A percentile compares a stretch with the other conserved stretches of the same genome.
These are phyloP conservation scores for Zophobas morio DNA, from an alignment of 1,140 invertebrate species.

Conservation along the genomic window DNA sequence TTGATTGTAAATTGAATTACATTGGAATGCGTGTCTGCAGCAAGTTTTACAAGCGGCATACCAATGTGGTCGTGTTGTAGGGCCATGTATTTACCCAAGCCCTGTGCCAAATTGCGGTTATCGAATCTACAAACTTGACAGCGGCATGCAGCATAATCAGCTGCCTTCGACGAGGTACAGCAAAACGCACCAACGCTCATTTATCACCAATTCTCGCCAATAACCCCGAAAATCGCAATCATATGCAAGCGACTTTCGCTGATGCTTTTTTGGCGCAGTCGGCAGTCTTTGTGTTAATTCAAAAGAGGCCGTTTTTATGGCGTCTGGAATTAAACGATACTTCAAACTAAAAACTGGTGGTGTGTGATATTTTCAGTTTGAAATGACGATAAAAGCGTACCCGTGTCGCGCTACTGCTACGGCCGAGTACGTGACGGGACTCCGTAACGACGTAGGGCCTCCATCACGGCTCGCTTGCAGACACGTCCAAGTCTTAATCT, in stretches of 20 bases:
- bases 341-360: constrained; percentile 59
- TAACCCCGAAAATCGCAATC: too few species aligned
- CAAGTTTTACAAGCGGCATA: constrained; percentile 56
- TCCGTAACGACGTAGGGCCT: constrained; percentile 55
- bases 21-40: constrained; percentile 69
- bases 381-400: constrained; percentile 65
- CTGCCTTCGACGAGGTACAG: constrained; percentile 3
- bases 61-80: constrained; percentile 55
- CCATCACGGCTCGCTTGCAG: constrained; percentile 58
- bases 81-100: constrained; percentile 49
- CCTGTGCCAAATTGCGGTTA: constrained; percentile 53
- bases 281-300: constrained; percentile 38
- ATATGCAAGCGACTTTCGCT: not conserved
- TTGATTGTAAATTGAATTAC: constrained; percentile 76
- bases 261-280: not conserved
- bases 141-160: constrained; percentile 1
- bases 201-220: too few species aligned
- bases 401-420: constrained; percentile 63
- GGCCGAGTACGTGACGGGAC: constrained; percentile 62
- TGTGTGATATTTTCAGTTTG: constrained; percentile 63
- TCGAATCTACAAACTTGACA: constrained; percentile 50
- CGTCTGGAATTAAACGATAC: constrained; percentile 54
- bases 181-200: too few species aligned
- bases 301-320: constrained; percentile 50
- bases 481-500: constrained; percentile 66